Conservation (phyloP, 2,797 vertebrate species). For the Discoglossus pictus region DNA sequence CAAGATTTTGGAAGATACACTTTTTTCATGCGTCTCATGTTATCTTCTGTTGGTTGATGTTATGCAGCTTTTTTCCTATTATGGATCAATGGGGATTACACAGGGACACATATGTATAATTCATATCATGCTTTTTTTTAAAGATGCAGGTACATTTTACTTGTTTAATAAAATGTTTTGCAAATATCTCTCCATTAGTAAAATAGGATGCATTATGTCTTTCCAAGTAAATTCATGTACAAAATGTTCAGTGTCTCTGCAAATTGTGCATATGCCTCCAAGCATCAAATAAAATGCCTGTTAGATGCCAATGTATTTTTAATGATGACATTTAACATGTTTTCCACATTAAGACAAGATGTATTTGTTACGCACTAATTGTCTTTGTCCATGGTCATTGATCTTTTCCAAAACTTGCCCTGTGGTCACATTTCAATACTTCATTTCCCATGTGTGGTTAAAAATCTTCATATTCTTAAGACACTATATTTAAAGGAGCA, state of each 20-base stretch:
- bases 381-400: neutral
- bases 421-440: neutral
- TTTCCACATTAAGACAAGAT: neutral
- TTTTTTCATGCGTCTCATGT: too few relatives aligned
- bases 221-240: neutral
- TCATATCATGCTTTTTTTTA: too few relatives aligned
- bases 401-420: constrained; percentile 11
- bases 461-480: too few relatives aligned
- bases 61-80: too few relatives aligned
- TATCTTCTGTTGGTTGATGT: too few relatives aligned
- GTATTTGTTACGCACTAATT: constrained; percentile 17
- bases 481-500: too few relatives aligned
- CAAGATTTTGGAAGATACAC: too few relatives aligned
- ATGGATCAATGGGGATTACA: too few relatives aligned
- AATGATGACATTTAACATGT: constrained; percentile 30
- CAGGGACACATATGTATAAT: too few relatives aligned
- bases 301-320: neutral
- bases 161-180: too few relatives aligned
- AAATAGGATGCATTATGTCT: neutral
- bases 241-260: neutral
- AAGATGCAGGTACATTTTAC: too few relatives aligned
- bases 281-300: neutral
- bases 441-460: neutral
- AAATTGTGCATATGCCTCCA: constrained; percentile 3
- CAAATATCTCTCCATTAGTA: neutral